Base-by-base conservation (phyloP, 2,113 vertebrate genomes). In the Miniopterus natalensis region DNA sequence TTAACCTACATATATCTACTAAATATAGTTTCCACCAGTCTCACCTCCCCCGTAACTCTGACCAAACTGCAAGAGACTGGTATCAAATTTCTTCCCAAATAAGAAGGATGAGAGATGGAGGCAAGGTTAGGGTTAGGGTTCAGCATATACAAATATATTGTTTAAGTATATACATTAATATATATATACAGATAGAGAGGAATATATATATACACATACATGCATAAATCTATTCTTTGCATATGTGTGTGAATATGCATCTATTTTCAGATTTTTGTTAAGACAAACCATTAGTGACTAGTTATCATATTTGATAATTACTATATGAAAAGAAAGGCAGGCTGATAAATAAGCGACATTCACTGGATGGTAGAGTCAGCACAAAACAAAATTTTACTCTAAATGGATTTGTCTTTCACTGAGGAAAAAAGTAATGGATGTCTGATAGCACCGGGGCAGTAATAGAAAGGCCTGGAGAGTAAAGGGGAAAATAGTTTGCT, bases 371-470 rank as follows among this genome's bases (percentile, higher is more conserved):
- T 29, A 65, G 18, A 45, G 11, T 40, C 23, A 12, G 9, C 6
- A 74, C 53, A 92, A 36, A 95, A 55, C 4, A 59, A 66, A 36
- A 81, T 87, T 92, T 68, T 70, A 73, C 70, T 90, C 29, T 92
- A 70, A 95, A 55, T 90, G 57, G 15, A 40, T 94, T 85, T 88
- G 8, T 68, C 18, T 81, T 95, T 92, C 42, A 94, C 3, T 79
- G 68, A 68, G 66, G 49, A 71, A 49, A 13, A 80, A 80, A 68
- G 20, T 73, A 70, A 27, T 53, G 65, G 27, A n/a, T 77, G 36
- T 8, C 49, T 42, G 66, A 77, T 55, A 95, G 17, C 14, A 85
- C 5, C 25, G 68, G 31, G 49, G 23, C 14, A 27, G 79, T 47
- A 84, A 74, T 90, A 79, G 75, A n/a, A 47, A 68, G 23, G 17